Conservation (phyloP, 2,888 invertebrate genomes). For the Cacoxenus indagator region DNA sequence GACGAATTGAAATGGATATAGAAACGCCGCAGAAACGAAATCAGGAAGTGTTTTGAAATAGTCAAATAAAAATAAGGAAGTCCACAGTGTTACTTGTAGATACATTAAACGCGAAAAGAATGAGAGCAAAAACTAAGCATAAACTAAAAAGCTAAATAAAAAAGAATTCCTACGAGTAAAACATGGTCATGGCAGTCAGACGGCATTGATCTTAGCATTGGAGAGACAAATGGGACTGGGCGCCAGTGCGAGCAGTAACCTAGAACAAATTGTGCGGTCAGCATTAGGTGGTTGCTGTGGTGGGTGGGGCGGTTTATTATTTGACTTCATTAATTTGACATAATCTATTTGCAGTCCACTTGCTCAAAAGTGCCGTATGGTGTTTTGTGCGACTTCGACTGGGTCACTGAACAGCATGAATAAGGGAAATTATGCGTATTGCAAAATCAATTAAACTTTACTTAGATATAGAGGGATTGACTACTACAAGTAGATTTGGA, state of each 20-base stretch:
- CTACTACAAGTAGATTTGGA: too few relatives aligned
- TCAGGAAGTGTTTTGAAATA: constrained; percentile 56
- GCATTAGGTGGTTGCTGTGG: constrained; percentile 23
- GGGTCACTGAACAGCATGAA: constrained; percentile 5
- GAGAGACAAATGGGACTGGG: constrained; percentile 12
- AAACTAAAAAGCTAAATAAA: not conserved
- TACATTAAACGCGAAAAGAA: not conserved
- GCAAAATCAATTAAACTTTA: not conserved
- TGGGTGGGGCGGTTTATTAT: constrained; percentile 46
- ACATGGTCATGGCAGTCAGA: constrained; percentile 33
- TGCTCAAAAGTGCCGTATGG: constrained; percentile 35
- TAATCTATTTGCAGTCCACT: constrained; percentile 1
- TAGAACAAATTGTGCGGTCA: constrained; percentile 39
- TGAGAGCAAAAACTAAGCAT: not conserved
- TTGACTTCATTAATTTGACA: constrained; percentile 33
- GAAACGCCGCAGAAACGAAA: constrained; percentile 39
- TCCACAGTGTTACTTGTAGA: not conserved
- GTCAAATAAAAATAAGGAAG: constrained; percentile 19
- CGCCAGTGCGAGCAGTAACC: constrained; percentile 10
- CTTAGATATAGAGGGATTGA: not conserved
- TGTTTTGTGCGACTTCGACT: not conserved
- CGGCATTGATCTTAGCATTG: constrained; percentile 63
- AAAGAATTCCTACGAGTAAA: not conserved
- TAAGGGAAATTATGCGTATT: not conserved
- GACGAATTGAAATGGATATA: constrained; percentile 16